Base-by-base conservation (phyloP, 2,888 invertebrate genomes). In the Nomada goodeniana region DNA sequence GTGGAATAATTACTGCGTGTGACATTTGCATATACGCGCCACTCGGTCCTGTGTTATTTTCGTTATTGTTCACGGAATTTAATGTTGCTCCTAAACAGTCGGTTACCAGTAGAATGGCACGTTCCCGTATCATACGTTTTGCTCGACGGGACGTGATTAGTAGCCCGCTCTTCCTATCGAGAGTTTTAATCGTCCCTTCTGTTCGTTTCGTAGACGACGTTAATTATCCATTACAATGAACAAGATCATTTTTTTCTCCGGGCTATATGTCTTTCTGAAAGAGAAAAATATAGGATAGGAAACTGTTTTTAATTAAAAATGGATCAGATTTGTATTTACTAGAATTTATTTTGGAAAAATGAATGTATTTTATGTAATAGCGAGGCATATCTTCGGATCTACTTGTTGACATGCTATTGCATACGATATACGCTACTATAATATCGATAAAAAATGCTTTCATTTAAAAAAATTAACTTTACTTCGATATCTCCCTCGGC, bases 1-100 rank as follows among this genome's bases (percentile, higher is more conserved):
- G 9, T 11, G 15, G 70, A 50, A 70, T 81, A 82, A 82, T 81
- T 82, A 75, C 75, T 52, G 75, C 69, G 10, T 50, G 55, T 75
- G 81, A 75, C 81, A 75, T 81, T 75, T 71, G 61, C 65, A 52
- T 65, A 67, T n/a, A 59, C 18, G 29, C 47, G 53, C 11, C 18
- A 9, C 55, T 52, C 57, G 55, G 42, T 15, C 26, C 44, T 18
- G 29, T 55, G 60, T 80, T 82, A 70, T 74, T 81, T 82, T 71
- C 75, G 75, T 75, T 67, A 81, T 67, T 81, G 75, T 67, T 61
- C 57, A 23, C 52, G 18, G 65, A 55, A 53, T 50, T 65, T 61
- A 80, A 71, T 61, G 60, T 52, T 23, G 63, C 63, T 65, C 65
- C 63, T 65, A 75, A 80, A 55, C 52, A 67, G 47, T 57, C n/a